These are phyloP conservation scores for Silurus glanis DNA, from an alignment of 2,113 vertebrate species.

Conservation along the genomic window DNA sequence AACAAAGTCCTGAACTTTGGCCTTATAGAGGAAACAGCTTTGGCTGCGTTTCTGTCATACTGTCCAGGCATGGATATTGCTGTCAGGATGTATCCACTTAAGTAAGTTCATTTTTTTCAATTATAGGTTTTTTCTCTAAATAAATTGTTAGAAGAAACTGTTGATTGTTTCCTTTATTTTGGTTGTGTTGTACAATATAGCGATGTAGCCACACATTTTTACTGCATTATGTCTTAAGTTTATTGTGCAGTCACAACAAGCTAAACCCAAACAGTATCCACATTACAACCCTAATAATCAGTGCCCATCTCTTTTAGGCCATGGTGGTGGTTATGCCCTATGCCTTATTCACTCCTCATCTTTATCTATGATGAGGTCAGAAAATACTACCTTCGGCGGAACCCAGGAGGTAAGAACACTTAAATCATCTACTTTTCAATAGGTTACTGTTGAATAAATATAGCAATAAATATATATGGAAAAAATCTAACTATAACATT, in stretches of 20 bases:
- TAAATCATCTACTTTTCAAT: neutral
- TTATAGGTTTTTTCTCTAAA: neutral
- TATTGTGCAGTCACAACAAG: neutral
- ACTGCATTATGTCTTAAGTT: neutral
- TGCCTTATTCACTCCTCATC: constrained; percentile 53
- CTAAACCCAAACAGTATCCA: neutral
- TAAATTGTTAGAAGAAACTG: neutral
- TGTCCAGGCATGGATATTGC: constrained; percentile 78
- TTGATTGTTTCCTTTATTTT: neutral
- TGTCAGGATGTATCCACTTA: constrained; percentile 79
- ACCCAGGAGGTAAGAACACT: constrained; percentile 49
- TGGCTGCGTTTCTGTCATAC: constrained; percentile 78
- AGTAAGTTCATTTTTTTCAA: constrained; percentile 62
- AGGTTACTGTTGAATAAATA: neutral
- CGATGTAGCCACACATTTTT: neutral
- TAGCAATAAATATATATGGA: neutral
- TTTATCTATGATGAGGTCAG: constrained; percentile 56
- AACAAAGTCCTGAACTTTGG: constrained; percentile 79
- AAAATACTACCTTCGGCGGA: constrained; percentile 42
- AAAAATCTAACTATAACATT: neutral
- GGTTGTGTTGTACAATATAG: neutral
- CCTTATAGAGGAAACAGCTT: constrained; percentile 76
- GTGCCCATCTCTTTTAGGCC: constrained; percentile 35
- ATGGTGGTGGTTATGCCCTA: constrained; percentile 53
- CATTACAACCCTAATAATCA: neutral